Percentiles rank a stretch among this genome's conserved stretches.
phyloP scores from a whole-genome alignment of 2,797 vertebrate species.

The Microctenopoma stevenorrisi region DNA sequence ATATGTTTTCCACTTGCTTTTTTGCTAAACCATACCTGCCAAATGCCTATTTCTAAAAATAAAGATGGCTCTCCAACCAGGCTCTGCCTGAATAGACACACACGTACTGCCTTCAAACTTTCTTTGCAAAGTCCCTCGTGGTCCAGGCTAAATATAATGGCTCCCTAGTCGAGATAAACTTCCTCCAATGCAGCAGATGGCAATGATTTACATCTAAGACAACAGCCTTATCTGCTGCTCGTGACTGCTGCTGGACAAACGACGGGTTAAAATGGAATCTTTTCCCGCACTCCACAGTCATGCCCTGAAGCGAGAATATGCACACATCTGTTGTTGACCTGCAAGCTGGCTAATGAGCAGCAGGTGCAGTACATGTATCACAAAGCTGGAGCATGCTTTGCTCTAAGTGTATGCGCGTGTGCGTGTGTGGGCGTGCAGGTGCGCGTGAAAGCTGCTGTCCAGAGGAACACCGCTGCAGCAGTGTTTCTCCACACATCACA shows the following conservation, averaged over 20 bases:
- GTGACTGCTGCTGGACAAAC: constrained; percentile 49
- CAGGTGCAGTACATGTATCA: constrained; percentile 56
- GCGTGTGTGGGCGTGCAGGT: constrained; percentile 8
- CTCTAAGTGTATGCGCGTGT: not conserved
- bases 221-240: constrained; percentile 62
- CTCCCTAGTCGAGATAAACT: constrained; percentile 41
- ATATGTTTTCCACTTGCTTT: constrained; percentile 51
- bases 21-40: constrained; percentile 41
- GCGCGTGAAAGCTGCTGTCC: constrained; percentile 12
- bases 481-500: not conserved
- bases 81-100: constrained; percentile 7
- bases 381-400: constrained; percentile 17
- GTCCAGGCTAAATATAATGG: constrained; percentile 45
- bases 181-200: constrained; percentile 68
- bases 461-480: constrained; percentile 10
- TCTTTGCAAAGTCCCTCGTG: constrained; percentile 30
- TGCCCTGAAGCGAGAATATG: constrained; percentile 58
- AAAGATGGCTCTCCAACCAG: constrained; percentile 4
- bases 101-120: constrained; percentile 34
- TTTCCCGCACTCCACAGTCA: constrained; percentile 36
- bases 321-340: constrained; percentile 73
- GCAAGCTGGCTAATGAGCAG: constrained; percentile 64
- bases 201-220: constrained; percentile 70
- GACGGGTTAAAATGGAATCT: constrained; percentile 40
- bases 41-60: constrained; percentile 52